Evolutionary conservation across 2,888 invertebrate species (phyloP).

Genomic region (Eristalis pertinax): DNA sequence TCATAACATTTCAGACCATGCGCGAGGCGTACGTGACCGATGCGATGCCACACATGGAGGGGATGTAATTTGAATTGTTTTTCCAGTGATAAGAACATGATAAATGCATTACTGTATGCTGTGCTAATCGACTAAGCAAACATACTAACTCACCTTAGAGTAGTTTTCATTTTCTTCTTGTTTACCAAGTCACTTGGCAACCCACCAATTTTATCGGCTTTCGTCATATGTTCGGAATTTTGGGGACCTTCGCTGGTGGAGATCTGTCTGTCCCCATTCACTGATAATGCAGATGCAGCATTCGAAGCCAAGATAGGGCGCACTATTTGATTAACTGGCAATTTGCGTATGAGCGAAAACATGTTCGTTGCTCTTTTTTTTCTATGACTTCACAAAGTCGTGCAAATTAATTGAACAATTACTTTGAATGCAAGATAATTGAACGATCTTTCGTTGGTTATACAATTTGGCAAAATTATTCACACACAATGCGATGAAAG

Average conservation of each 20-base stretch:
- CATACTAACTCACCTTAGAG: constrained; percentile 75
- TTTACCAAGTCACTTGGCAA: constrained; percentile 76
- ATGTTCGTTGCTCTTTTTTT: constrained; percentile 74
- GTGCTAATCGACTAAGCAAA: neutral
- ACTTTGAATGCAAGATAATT: neutral
- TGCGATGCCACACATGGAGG: constrained; percentile 50
- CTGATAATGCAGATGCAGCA: neutral
- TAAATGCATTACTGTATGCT: neutral
- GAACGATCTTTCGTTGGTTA: neutral
- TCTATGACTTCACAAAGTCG: neutral
- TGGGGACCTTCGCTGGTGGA: constrained; percentile 78
- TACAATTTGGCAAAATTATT: neutral
- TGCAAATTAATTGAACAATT: neutral
- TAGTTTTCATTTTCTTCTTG: constrained; percentile 77
- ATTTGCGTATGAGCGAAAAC: constrained; percentile 76
- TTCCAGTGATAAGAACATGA: constrained; percentile 15
- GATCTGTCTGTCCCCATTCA: constrained; percentile 69
- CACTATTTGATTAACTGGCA: constrained; percentile 68
- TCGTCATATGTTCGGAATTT: constrained; percentile 76
- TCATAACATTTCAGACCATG: constrained; percentile 21
- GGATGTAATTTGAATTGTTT: constrained; percentile 32
- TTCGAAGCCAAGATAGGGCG: constrained; percentile 47
- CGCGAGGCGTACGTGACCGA: constrained; percentile 63
- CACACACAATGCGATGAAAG: constrained; percentile 26
- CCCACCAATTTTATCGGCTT: constrained; percentile 77